Conservation (phyloP, 2,888 invertebrate species). For the Tryphoninae sp. region DNA sequence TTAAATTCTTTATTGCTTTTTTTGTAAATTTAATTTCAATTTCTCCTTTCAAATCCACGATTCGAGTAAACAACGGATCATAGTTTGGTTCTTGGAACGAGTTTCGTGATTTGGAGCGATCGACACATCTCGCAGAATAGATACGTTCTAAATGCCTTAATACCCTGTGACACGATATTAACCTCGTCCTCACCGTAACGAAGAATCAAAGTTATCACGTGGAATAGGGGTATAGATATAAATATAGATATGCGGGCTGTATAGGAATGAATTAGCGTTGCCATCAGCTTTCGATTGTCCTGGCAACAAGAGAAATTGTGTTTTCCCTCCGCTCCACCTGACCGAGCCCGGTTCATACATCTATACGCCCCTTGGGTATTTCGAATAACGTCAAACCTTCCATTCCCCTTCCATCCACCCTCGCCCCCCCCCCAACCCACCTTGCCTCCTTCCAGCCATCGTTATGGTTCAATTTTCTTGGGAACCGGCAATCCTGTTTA, state of each 20-base stretch:
- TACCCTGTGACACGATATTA: conserved; percentile 48
- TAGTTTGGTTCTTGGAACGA: too few relatives aligned
- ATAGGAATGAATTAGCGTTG: conserved; percentile 35
- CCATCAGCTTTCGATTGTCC: conserved; percentile 48
- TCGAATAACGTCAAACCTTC: conserved; percentile 30
- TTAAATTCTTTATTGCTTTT: too few relatives aligned
- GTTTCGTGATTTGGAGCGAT: too few relatives aligned
- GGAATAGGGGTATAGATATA: conserved; percentile 11
- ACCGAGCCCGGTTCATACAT: background rate
- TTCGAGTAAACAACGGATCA: too few relatives aligned
- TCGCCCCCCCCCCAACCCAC: background rate
- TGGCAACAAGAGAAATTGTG: conserved; percentile 51
- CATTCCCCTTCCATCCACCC: conserved; percentile 2
- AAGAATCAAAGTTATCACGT: conserved; percentile 49
- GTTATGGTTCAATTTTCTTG: conserved; percentile 66
- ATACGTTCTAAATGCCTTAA: conserved; percentile 35
- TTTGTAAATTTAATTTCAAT: too few relatives aligned
- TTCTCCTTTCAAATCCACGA: too few relatives aligned
- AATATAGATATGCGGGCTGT: conserved; percentile 14
- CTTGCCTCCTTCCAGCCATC: conserved; percentile 26
- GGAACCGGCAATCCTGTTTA: conserved; percentile 65
- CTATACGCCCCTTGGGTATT: conserved; percentile 23
- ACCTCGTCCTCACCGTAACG: conserved; percentile 44
- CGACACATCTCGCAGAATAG: conserved; percentile 22
- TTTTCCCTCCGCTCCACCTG: conserved; percentile 20